Percentiles rank a stretch among this genome's conserved stretches.
Evolutionary conservation across 2,888 invertebrate genomes (phyloP).

Genomic region (Sphinx pinastri): DNA sequence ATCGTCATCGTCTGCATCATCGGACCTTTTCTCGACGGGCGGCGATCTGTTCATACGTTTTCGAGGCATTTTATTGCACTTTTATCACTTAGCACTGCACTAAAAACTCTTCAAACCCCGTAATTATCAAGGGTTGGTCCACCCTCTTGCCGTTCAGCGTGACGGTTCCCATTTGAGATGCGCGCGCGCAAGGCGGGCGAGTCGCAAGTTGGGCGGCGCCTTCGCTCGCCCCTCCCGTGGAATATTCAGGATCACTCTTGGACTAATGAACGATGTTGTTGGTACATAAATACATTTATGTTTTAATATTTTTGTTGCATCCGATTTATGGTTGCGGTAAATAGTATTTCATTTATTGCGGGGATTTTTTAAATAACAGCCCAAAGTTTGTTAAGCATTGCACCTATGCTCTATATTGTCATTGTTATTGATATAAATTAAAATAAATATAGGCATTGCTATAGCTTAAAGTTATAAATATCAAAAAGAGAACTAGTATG

Average conservation of each 20-base stretch:
- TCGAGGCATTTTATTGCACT: conserved; percentile 69
- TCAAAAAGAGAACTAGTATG: too few relatives aligned
- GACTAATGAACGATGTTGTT: conserved; percentile 56
- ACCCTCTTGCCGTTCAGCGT: conserved; percentile 52
- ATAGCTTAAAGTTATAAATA: too few relatives aligned
- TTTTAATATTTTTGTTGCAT: conserved; percentile 22
- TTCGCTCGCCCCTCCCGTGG: conserved; percentile 67
- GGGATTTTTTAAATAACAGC: not conserved
- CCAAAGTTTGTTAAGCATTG: not conserved
- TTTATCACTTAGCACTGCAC: conserved; percentile 43
- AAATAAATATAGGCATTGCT: too few relatives aligned
- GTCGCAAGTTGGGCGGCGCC: conserved; percentile 70
- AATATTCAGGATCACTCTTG: conserved; percentile 54
- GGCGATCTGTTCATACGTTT: conserved; percentile 69
- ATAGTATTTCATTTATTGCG: not conserved
- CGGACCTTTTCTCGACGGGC: conserved; percentile 62
- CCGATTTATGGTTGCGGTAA: conserved; percentile 24
- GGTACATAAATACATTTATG: conserved; percentile 38
- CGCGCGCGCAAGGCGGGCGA: conserved; percentile 74
- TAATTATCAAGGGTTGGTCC: conserved; percentile 39
- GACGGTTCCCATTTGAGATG: conserved; percentile 65
- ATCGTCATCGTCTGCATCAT: conserved; percentile 74
- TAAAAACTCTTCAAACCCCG: conserved; percentile 38
- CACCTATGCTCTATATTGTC: not conserved
- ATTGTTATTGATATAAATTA: too few relatives aligned